These are phyloP conservation scores for Ennomos fuscantarius DNA, from an alignment of 2,888 invertebrate genomes.

Conservation along the genomic window DNA sequence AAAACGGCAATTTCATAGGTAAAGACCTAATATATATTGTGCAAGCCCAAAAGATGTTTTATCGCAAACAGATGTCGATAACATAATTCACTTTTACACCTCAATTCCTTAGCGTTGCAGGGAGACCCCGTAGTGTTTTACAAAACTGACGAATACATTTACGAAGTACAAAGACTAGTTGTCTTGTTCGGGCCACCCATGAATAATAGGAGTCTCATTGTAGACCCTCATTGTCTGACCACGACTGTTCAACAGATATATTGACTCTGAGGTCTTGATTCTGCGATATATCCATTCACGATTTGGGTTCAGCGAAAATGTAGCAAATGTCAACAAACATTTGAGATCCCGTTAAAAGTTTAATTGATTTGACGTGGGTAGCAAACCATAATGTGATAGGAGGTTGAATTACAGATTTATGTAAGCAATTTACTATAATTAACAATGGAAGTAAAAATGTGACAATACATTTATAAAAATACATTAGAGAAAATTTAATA, in stretches of 20 bases:
- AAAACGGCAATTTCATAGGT: no score
- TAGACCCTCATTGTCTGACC: constrained; percentile 57
- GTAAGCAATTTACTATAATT: background rate
- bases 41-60: no score
- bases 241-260: constrained; percentile 61
- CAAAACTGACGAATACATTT: constrained; percentile 71
- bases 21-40: no score
- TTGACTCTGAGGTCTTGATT: constrained; percentile 60
- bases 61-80: constrained; percentile 13
- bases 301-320: constrained; percentile 42
- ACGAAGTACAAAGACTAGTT: constrained; percentile 53
- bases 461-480: background rate
- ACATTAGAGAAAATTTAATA: background rate
- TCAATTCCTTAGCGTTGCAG: constrained; percentile 33
- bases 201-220: constrained; percentile 57
- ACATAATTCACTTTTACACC: constrained; percentile 16
- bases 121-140: constrained; percentile 54
- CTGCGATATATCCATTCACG: constrained; percentile 51
- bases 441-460: no score
- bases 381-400: constrained; percentile 23
- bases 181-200: constrained; percentile 71
- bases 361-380: constrained; percentile 30
- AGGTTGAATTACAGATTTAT: constrained; percentile 20
- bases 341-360: constrained; percentile 35
- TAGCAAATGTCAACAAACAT: constrained; percentile 37